Conservation (phyloP, 2,113 vertebrate species). For the Rhizomys pruinosus region DNA sequence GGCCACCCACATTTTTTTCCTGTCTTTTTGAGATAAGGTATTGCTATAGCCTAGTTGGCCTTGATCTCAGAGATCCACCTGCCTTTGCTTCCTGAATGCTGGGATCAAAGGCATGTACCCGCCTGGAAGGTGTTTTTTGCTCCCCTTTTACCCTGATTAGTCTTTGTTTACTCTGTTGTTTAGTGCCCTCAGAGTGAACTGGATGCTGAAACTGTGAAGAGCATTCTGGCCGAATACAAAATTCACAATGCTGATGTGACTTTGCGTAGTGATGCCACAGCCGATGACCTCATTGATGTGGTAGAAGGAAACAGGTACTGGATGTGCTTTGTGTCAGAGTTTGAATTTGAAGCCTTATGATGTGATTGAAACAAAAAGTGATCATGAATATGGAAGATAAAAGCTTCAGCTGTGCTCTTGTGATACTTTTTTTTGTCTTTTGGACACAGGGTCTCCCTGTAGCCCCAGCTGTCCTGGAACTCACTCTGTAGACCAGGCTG, state of each 20-base stretch:
- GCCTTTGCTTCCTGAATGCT: too few relatives aligned
- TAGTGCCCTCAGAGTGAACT: slow-evolving; percentile 96
- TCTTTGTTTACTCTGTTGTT: not conserved
- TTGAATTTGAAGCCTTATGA: slow-evolving; percentile 5
- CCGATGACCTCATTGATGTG: slow-evolving; percentile 97
- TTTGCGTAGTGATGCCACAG: slow-evolving; percentile 94
- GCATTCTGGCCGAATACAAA: slow-evolving; percentile 97
- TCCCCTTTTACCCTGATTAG: not conserved
- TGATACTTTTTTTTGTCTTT: too few relatives aligned
- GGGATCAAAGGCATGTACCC: too few relatives aligned
- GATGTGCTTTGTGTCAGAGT: not conserved
- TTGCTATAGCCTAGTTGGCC: too few relatives aligned
- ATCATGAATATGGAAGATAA: not conserved
- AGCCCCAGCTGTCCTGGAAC: too few relatives aligned
- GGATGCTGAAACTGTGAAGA: slow-evolving; percentile 96
- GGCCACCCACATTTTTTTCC: too few relatives aligned
- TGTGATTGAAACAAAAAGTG: not conserved
- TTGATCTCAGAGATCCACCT: too few relatives aligned
- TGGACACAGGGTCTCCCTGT: too few relatives aligned
- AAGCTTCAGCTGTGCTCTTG: not conserved
- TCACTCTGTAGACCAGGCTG: too few relatives aligned
- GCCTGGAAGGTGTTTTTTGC: too few relatives aligned
- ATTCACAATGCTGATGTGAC: slow-evolving; percentile 99
- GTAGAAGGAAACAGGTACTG: slow-evolving; percentile 97
- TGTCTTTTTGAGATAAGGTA: too few relatives aligned